Evolutionary conservation across 2,797 vertebrate genomes (phyloP), one percentile per base, ranked within the genome.

Genomic region (Oreonectes daqikongensis): DNA sequence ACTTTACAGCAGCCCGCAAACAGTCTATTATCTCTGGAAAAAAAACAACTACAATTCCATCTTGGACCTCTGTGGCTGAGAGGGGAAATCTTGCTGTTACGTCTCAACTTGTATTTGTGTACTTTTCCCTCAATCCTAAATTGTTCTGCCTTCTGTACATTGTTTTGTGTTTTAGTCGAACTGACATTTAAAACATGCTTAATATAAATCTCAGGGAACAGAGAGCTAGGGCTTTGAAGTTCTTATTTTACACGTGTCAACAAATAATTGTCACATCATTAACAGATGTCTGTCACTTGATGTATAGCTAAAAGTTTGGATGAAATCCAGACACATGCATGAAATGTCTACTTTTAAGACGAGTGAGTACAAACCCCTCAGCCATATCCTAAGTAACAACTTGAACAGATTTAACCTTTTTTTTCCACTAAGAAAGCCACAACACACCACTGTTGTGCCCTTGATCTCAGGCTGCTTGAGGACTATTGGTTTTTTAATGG

Each of bases 231-330:
- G 1, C 55, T 32, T 24, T 61, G 18, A 38, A 60, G 57, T 60
- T 46, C 53, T 69, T 40, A 40, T 22, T 35, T 17, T 35, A 50
- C 59, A 72, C 57, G 35, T 48, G n/a, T 18, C 57, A 61, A 35
- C 20, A 61, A 22, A 72, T 50, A 4, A 72, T 38, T 24, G 3
- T 52, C 17, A 9, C 32, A 20, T 73, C 46, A 64, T 15, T 35
- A 63, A 35, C 28, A 44, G 42, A 48, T 46, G 26, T 40, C 9
- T 26, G 44, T 64, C 10, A 64, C 22, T 20, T 64, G 15, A 63
- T 73, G 44, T 26, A 52, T 40, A 15, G 20, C 71, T 40, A 0
- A 1, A 71, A 5, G 53, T 46, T 44, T 60, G 55, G 55, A 72
- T 64, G 20, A 38, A 64, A 38, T 52, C 44, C 71, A 52, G 30